Percentiles rank a stretch among this genome's conserved stretches.
These are phyloP conservation scores for Rallus limicola DNA, from an alignment of 2,113 vertebrate genomes.

Conservation along the genomic window DNA sequence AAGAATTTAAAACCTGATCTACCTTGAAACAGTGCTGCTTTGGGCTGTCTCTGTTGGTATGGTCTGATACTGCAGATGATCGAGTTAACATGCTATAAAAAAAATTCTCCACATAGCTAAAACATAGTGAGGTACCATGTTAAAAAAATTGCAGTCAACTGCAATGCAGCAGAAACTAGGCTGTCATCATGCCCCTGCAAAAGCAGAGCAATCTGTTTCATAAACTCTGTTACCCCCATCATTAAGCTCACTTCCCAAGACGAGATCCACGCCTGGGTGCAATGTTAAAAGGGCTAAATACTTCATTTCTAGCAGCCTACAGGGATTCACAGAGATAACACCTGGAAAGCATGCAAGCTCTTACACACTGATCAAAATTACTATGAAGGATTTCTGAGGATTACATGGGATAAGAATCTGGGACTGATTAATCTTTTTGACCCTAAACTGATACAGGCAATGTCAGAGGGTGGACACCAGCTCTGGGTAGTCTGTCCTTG, in stretches of 20 bases:
- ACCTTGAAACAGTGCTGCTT: background rate
- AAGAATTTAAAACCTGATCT: background rate
- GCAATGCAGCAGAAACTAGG: background rate
- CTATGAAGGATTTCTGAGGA: constrained; percentile 3
- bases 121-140: background rate
- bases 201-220: background rate
- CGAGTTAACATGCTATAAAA: background rate
- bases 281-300: background rate
- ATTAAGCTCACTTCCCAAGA: background rate
- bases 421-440: background rate
- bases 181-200: background rate
- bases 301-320: background rate
- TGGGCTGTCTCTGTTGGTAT: background rate
- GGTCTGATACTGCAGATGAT: background rate
- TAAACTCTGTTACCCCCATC: background rate
- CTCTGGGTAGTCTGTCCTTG: background rate
- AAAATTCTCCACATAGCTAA: background rate
- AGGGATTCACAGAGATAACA: background rate
- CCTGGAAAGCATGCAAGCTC: background rate
- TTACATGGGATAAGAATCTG: background rate
- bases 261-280: background rate
- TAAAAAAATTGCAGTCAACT: background rate
- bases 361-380: background rate
- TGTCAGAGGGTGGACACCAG: background rate
- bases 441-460: background rate